A percentile compares a stretch with the other conserved stretches of the same genome.
These are phyloP conservation scores for Temnothorax longispinosus DNA, from an alignment of 1,140 invertebrate species.

Conservation along the genomic window DNA sequence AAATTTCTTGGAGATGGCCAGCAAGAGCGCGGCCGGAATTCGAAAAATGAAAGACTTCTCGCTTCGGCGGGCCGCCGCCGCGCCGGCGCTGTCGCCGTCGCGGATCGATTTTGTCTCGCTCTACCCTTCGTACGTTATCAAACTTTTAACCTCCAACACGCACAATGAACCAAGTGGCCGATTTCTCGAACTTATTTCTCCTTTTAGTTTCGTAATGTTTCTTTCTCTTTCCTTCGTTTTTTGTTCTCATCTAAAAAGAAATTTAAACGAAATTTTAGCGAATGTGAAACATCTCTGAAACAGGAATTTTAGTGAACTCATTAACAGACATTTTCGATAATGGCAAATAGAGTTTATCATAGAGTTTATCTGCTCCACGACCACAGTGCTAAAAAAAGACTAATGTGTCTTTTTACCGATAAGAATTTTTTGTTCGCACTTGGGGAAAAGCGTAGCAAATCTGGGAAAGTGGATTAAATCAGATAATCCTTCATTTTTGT, in stretches of 20 bases:
- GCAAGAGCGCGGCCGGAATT: slow-evolving; percentile 42
- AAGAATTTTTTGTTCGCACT: not conserved
- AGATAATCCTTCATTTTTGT: slow-evolving; percentile 3
- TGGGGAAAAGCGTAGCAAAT: not conserved
- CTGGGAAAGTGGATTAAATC: not conserved
- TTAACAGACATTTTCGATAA: not conserved
- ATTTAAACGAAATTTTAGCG: not conserved
- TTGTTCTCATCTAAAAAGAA: not conserved
- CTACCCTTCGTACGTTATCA: slow-evolving; percentile 57
- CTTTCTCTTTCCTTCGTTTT: not conserved
- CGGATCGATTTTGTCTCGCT: slow-evolving; percentile 55
- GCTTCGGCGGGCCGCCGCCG: slow-evolving; percentile 28
- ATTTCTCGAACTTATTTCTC: not conserved
- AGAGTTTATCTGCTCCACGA: not conserved
- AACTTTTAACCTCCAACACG: slow-evolving; percentile 34
- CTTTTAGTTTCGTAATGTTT: not conserved
- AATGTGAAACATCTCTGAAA: not conserved
- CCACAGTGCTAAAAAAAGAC: not conserved
- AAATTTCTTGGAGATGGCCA: slow-evolving; percentile 58
- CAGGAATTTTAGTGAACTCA: not conserved
- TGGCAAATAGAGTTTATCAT: not conserved
- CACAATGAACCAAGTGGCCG: slow-evolving; percentile 53
- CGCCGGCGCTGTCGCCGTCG: not conserved
- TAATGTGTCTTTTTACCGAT: not conserved
- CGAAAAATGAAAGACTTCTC: slow-evolving; percentile 68